Conservation (phyloP, 2,888 invertebrate species). For the Cryptocheilus praepositus region DNA sequence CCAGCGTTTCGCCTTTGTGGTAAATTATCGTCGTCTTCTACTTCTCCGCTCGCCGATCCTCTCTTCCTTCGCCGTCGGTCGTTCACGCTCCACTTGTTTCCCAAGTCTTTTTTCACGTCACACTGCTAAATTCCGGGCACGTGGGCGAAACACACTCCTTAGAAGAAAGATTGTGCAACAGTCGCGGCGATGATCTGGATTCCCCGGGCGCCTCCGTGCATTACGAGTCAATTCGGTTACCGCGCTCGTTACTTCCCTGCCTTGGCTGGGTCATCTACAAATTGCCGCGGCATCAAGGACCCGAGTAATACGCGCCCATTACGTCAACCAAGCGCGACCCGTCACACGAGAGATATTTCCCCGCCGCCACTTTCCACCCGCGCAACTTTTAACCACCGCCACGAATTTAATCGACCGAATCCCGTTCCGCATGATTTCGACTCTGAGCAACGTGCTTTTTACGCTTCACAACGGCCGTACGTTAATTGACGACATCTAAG, state of each 20-base stretch:
- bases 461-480: no score
- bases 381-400: no score
- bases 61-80: slow-evolving; percentile 2
- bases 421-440: no score
- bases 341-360: no score
- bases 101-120: not conserved
- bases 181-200: slow-evolving; percentile 1
- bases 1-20: slow-evolving; percentile 46
- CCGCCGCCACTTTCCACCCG: no score
- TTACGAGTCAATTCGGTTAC: slow-evolving; percentile 6
- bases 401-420: no score
- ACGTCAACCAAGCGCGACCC: no score
- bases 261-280: not conserved
- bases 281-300: no score
- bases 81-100: no score
- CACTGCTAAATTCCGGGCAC: not conserved
- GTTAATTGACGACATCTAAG: no score
- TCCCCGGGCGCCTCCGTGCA: not conserved
- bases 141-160: slow-evolving; percentile 3
- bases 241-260: not conserved
- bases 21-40: slow-evolving; percentile 43
- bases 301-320: no score
- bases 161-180: slow-evolving; percentile 8
- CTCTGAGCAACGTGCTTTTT: no score
- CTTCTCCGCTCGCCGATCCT: slow-evolving; percentile 13